Conservation (phyloP, 2,797 vertebrate genomes). For the Phylloscopus collybita region DNA sequence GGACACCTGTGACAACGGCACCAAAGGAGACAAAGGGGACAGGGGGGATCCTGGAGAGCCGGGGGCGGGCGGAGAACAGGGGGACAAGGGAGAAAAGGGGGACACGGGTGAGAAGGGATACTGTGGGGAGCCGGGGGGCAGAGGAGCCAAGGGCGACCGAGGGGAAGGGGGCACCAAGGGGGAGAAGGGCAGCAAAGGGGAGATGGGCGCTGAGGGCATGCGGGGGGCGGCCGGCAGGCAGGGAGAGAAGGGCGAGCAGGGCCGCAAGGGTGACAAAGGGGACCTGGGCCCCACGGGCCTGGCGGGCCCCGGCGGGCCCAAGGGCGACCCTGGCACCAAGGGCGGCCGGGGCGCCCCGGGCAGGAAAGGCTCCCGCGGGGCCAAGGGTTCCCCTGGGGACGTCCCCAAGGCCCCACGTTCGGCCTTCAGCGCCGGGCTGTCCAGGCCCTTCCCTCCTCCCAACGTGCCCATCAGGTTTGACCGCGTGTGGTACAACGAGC, state of each 20-base stretch:
- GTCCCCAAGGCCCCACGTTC: conserved; percentile 71
- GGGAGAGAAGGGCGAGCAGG: conserved; percentile 84
- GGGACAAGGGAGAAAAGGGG: conserved; percentile 86
- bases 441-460: conserved; percentile 90
- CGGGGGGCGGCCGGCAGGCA: conserved; percentile 81
- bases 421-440: conserved; percentile 91
- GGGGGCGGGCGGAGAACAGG: conserved; percentile 79
- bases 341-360: conserved; percentile 87
- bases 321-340: conserved; percentile 84
- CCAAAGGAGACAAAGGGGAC: conserved; percentile 90
- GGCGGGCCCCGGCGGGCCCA: conserved; percentile 68
- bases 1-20: conserved; percentile 86
- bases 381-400: conserved; percentile 87
- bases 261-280: conserved; percentile 86
- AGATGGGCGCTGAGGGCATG: conserved; percentile 81
- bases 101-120: conserved; percentile 88
- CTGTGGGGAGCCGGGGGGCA: conserved; percentile 83
- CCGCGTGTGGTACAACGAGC: conserved; percentile 91
- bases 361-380: conserved; percentile 88
- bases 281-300: conserved; percentile 81
- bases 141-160: conserved; percentile 84
- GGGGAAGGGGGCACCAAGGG: conserved; percentile 86
- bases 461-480: conserved; percentile 90
- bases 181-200: conserved; percentile 86
- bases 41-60: conserved; percentile 81